Conservation (phyloP, 2,113 vertebrate species). For the Corydoras maculifer region DNA sequence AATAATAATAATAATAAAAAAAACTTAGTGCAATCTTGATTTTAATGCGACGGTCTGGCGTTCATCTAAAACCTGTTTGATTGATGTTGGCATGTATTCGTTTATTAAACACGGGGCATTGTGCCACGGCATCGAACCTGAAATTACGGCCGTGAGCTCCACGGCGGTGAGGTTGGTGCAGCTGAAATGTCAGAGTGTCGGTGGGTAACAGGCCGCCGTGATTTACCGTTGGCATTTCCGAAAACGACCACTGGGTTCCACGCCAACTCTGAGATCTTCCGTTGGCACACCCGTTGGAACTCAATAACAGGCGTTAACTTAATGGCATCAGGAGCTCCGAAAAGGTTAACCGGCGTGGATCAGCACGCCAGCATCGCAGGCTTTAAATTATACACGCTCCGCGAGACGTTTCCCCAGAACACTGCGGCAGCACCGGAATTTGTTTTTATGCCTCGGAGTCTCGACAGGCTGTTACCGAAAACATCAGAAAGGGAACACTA, state of each 20-base stretch:
- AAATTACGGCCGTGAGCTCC: background rate
- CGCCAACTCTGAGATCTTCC: background rate
- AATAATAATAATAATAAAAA: background rate
- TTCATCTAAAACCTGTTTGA: too few relatives aligned
- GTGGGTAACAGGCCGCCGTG: background rate
- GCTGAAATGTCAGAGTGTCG: constrained; percentile 20
- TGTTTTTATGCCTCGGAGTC: background rate
- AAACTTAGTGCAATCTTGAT: too few relatives aligned
- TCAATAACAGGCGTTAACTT: background rate
- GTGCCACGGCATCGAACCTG: too few relatives aligned
- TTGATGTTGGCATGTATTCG: too few relatives aligned
- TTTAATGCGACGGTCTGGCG: too few relatives aligned
- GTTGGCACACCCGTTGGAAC: background rate
- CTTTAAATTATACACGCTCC: background rate
- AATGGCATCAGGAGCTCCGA: background rate
- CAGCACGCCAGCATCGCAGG: background rate
- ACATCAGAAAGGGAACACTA: background rate
- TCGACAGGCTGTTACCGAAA: background rate
- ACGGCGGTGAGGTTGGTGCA: background rate
- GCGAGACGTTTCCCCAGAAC: background rate
- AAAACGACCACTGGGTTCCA: background rate
- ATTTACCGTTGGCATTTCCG: constrained; percentile 33
- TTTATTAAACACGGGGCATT: too few relatives aligned
- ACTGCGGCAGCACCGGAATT: background rate
- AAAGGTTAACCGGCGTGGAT: background rate